Evolutionary conservation across 2,113 vertebrate genomes (phyloP).

Genomic region (Colinus virginianus): DNA sequence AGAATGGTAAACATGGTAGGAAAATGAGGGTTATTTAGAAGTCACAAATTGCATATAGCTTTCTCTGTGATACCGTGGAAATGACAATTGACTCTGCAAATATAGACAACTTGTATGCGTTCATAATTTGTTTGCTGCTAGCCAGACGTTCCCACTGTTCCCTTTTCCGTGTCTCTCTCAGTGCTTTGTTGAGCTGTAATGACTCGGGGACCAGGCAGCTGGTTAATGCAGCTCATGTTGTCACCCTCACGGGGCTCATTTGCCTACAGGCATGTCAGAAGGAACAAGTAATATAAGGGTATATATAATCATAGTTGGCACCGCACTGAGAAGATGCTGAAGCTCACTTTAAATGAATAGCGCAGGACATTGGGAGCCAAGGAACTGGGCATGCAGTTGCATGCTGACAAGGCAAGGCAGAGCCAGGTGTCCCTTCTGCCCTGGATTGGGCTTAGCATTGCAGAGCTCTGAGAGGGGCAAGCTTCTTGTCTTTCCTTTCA

Average conservation of each 20-base stretch:
- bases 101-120: background rate
- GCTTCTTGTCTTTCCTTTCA: background rate
- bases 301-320: conserved; percentile 49
- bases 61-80: background rate
- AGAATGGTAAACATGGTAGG: background rate
- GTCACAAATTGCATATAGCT: background rate
- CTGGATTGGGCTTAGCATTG: background rate
- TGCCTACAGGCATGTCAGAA: conserved; percentile 66
- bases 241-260: conserved; percentile 42
- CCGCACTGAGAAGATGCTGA: background rate
- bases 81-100: background rate
- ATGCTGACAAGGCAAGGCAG: background rate
- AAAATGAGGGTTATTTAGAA: background rate
- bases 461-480: background rate
- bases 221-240: conserved; percentile 48
- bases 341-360: conserved; percentile 33
- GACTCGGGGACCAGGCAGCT: background rate
- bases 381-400: background rate
- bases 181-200: background rate
- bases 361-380: conserved; percentile 15
- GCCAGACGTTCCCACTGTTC: background rate
- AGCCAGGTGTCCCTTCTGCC: fast-evolving
- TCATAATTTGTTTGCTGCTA: background rate
- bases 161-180: background rate
- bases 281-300: conserved; percentile 39